Evolutionary conservation across 2,113 vertebrate genomes (phyloP).

Genomic region (Equus przewalskii): DNA sequence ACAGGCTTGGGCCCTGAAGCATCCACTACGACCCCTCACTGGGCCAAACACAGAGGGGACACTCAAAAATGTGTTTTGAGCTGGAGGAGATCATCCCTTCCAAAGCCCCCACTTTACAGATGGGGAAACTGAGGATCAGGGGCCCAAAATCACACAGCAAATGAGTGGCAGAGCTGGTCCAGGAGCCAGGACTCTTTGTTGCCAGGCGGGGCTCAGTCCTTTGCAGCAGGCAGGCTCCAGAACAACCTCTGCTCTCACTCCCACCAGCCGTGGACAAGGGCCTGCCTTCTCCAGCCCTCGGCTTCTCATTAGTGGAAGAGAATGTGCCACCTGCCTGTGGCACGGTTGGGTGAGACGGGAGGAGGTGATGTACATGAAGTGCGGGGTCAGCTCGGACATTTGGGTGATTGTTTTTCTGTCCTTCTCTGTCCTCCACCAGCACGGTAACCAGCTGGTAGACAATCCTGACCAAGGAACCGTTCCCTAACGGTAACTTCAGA

Average conservation of each 20-base stretch:
- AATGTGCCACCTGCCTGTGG: background rate
- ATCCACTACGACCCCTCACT: background rate
- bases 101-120: background rate
- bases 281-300: background rate
- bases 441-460: background rate
- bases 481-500: background rate
- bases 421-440: background rate
- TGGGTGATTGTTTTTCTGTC: background rate
- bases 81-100: background rate
- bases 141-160: background rate
- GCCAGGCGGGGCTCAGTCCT: background rate
- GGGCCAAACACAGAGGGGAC: background rate
- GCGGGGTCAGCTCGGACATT: background rate
- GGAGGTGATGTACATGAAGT: background rate
- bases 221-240: background rate
- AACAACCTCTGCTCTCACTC: background rate
- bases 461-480: background rate
- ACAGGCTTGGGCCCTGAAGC: background rate
- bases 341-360: background rate
- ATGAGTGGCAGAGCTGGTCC: background rate
- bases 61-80: background rate
- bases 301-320: background rate
- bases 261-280: background rate
- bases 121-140: background rate
- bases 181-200: background rate